Evolutionary conservation across 2,113 vertebrate species (phyloP).

Genomic region (Casuarius casuarius): DNA sequence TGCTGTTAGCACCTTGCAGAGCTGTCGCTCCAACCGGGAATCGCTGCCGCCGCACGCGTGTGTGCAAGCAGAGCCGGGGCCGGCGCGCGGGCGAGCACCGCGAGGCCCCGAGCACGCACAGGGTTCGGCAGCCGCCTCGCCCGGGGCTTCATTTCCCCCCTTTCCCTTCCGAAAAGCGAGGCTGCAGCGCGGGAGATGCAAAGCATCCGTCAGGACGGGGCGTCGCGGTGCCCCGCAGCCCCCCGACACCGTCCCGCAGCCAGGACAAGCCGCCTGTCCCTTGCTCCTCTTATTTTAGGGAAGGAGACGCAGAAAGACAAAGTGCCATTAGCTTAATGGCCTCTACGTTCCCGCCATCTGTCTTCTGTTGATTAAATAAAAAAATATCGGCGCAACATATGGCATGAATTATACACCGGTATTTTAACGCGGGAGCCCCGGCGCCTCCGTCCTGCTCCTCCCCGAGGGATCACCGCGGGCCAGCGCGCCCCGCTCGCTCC

Average conservation of each 20-base stretch:
- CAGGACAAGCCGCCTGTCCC: not conserved
- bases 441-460: too few relatives aligned
- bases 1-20: not conserved
- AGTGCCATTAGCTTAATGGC: slow-evolving; percentile 70
- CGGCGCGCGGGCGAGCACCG: too few relatives aligned
- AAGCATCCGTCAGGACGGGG: fast-evolving
- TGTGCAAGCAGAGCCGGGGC: not conserved
- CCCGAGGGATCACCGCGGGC: too few relatives aligned
- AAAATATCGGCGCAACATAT: slow-evolving; percentile 70
- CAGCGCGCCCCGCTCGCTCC: too few relatives aligned
- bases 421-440: slow-evolving; percentile 17
- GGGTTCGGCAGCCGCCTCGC: too few relatives aligned
- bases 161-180: too few relatives aligned
- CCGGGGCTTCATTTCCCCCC: not conserved
- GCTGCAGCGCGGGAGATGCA: too few relatives aligned
- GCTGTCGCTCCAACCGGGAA: not conserved
- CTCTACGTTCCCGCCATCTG: slow-evolving; percentile 70
- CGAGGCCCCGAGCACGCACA: too few relatives aligned
- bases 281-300: not conserved
- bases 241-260: not conserved
- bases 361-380: slow-evolving; percentile 72
- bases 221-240: too few relatives aligned
- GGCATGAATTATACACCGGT: slow-evolving; percentile 67
- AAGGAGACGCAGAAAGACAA: slow-evolving; percentile 15
- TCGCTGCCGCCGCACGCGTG: not conserved